Evolutionary conservation across 2,888 invertebrate species (phyloP), one percentile per base, ranked within the genome.

Genomic region (Acanthococcus lagerstroemiae): DNA sequence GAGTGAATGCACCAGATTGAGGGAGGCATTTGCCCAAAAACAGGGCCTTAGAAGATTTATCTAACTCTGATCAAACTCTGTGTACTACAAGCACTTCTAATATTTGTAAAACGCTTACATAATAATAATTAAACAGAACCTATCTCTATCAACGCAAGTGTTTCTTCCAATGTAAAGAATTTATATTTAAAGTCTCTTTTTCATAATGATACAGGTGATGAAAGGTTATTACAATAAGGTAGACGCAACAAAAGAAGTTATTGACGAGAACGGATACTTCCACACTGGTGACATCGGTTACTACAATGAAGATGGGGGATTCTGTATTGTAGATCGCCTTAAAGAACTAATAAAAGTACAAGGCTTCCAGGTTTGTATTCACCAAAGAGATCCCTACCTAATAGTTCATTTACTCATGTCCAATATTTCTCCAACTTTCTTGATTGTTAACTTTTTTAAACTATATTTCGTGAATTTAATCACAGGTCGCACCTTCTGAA

Each of bases 401-500:
- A n/a, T n/a, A n/a, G n/a, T n/a, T n/a, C n/a, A n/a, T n/a, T n/a
- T n/a, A n/a, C n/a, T n/a, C n/a, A n/a, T n/a, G 15, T 27, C 27
- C 30, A 25, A 55, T n/a, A 27, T 4, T 30, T 55, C 1, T 1
- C 1, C 21, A 37, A 37, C 7, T 37, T 37, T 37, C 15, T 37
- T 37, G 12, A 37, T 37, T 37, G 37, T 37, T 9, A 9, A 37
- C 37, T 37, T 37, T 9, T 15, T 37, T 15, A 37, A 37, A 37
- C 37, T 37, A 7, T 37, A 37, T 9, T 15, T 37, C 7, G 12
- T 37, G 37, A 9, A 37, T 15, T 57, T 65, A 0, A 73, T 25
- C 27, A n/a, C 73, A 90, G 88, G 90, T 91, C 25, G 86, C 91
- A 0, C 91, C 91, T 22, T 88, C 90, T 2, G 91, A 92, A 77